Evolutionary conservation across 2,113 vertebrate species (phyloP), one percentile per base, ranked within the genome.

Genomic region (Perognathus longimembris): DNA sequence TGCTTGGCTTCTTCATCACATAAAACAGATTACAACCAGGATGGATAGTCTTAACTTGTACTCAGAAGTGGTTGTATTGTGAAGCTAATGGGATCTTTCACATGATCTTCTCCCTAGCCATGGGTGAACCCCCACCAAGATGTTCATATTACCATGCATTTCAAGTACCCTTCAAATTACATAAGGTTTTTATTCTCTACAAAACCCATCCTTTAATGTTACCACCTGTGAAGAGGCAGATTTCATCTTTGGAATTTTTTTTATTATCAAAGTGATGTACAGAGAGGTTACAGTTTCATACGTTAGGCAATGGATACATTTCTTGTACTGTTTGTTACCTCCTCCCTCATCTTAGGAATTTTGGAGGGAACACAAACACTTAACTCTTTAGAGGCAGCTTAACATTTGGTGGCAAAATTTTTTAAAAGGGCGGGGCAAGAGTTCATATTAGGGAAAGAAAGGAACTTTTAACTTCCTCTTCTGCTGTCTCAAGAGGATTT

Each of bases 391-490:
- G 4, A 82, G n/a, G 63, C 61, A 91, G 32, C n/a, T 38, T 86
- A 82, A 93, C 5, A 8, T 89, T 74, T 64, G 42, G 28, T 21
- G 20, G 34, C 54, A 57, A 76, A 73, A 50, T n/a, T n/a, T n/a
- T n/a, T n/a, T n/a, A n/a, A n/a, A n/a, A n/a, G n/a, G n/a, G n/a
- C n/a, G n/a, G 45, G 45, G 45, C 14, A 18, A 3, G 10, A 57
- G 7, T n/a, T 94, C 21, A 74, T 26, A 11, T 89, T 89, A 95
- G 78, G 32, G 61, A 73, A 94, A 91, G n/a, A 81, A 40, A 81
- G 54, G 24, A 84, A 59, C 14, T 61, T 59, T 57, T 50, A 18
- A 7, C 76, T 95, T 95, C 91, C 81, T 94, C 70, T 93, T 93
- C 89, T 26, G 11, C 5, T 77, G 36, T 85, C 92, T 84, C 50